Evolutionary conservation across 2,888 invertebrate genomes (phyloP), one percentile per base, ranked within the genome.

Genomic region (Sylvicola fuscatus): DNA sequence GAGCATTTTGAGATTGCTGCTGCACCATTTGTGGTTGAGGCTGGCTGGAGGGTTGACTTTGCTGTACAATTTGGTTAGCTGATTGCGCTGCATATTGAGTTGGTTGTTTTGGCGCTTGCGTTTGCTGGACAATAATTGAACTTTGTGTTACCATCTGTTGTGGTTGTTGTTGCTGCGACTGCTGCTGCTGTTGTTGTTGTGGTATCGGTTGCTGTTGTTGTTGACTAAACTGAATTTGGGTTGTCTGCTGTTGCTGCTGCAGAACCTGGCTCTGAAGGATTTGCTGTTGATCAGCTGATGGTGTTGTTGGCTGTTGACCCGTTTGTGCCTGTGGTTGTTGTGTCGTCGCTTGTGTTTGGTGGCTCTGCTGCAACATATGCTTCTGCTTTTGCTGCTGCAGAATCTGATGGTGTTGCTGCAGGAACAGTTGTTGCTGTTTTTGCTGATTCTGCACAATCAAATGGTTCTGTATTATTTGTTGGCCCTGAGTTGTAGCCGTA

Each of bases 401-500:
- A 36, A 50, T 49, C 34, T 50, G 51, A 35, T 52, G 50, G 32
- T 52, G 46, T 36, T 53, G 51, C 28, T 53, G 44, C 13, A 50
- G 46, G 31, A 49, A 40, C 38, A 49, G 46, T 39, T 50, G 49
- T 21, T 53, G 51, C 11, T 52, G 50, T 21, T 48, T 49, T 33
- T 49, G 48, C 17, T 49, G 50, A 36, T 52, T 51, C 33, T 54
- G 57, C 27, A 54, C 49, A 37, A 46, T 56, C 54, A 56, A 53
- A 36, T 57, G 57, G 38, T 49, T 56, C 40, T 58, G 58, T 27
- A 58, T 56, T n/a, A 58, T 52, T 43, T 58, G 58, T 28, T 58
- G 58, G 0, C 58, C 58, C 32, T 58, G 58, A 3, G 52, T 49
- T 1, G 58, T 55, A 2, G 58, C 52, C 2, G 57, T 56, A 34